Base-by-base conservation (phyloP, 2,888 invertebrate genomes). In the Alloscopus bannaensis region DNA sequence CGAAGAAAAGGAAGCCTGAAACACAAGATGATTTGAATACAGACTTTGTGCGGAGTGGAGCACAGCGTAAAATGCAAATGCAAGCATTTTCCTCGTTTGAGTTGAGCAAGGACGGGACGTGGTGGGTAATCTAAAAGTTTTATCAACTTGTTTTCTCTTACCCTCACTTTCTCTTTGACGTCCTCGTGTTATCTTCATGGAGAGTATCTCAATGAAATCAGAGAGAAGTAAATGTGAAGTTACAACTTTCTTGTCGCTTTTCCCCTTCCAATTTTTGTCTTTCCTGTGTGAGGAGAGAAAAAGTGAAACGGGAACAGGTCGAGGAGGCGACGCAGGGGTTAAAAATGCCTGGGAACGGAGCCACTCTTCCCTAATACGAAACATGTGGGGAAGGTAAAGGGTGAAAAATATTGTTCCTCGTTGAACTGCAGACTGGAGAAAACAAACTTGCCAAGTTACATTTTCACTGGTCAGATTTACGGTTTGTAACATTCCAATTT, bases 71-170 rank as follows among this genome's bases (percentile, higher is more conserved):
- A 52, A 52, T 52, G 52, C 24, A 52, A 52, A 52, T 52, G 24
- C 24, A 22, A 24, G 52, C 20, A 52, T 52, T 24, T 52, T 52
- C 52, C 13, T 13, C 36, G 8, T 36, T 36, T 36, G n/a, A n/a
- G n/a, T n/a, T n/a, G n/a, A n/a, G n/a, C n/a, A n/a, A 22, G 45
- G 45, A 45, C 3, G 13, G 36, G 6, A 13, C 6, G 36, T 47
- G 24, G 29, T 36, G 18, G n/a, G 16, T 2, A 59, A 29, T 59
- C 59, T 59, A 31, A 60, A 71, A 71, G 60, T 71, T 71, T 71
- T 71, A 71, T 71, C 71, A 71, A 59, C 59, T 70, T n/a, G n/a
- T n/a, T 59, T 60, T 11, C 71, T 71, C 28, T 16, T 55, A 24
- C 31, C 11, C 47, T 45, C 62, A 24, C 36, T 26, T n/a, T n/a